Evolutionary conservation across 1,140 invertebrate species (phyloP).

Genomic region (Ericerus pela): DNA sequence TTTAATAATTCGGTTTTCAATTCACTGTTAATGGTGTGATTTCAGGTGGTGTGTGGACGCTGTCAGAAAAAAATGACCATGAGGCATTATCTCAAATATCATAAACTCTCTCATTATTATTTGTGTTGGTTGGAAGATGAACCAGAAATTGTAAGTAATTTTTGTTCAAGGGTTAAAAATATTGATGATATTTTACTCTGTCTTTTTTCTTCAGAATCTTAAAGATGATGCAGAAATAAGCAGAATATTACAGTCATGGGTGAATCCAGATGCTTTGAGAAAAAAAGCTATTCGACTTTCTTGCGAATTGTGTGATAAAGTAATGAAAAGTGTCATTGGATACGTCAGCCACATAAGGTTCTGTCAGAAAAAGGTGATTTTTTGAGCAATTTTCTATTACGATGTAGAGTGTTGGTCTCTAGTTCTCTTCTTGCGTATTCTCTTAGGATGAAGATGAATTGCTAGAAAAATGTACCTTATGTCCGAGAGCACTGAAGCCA

Average conservation of each 20-base stretch:
- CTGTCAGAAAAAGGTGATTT: constrained; percentile 36
- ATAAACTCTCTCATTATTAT: constrained; percentile 13
- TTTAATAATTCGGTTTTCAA: too few relatives aligned
- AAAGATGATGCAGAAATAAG: constrained; percentile 30
- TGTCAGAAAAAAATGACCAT: constrained; percentile 18
- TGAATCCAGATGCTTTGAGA: constrained; percentile 7
- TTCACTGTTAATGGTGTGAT: too few relatives aligned
- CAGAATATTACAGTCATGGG: constrained; percentile 20
- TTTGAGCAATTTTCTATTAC: neutral
- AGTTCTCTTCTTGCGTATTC: too few relatives aligned
- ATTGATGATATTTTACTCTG: neutral
- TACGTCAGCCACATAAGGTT: constrained; percentile 44
- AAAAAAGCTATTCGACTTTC: constrained; percentile 24
- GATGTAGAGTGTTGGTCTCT: neutral
- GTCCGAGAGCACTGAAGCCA: constrained; percentile 38
- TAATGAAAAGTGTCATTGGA: constrained; percentile 40
- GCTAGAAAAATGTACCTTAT: constrained; percentile 38
- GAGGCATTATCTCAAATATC: constrained; percentile 10
- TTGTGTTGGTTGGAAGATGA: constrained; percentile 18
- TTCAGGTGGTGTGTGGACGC: constrained; percentile 16
- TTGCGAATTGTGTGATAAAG: constrained; percentile 39
- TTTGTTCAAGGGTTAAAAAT: neutral
- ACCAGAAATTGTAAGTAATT: constrained; percentile 13
- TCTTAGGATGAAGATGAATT: constrained; percentile 36
- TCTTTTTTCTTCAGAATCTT: constrained; percentile 30